Evolutionary conservation across 2,113 vertebrate genomes (phyloP).

Genomic region (Phyllostomus hastatus): DNA sequence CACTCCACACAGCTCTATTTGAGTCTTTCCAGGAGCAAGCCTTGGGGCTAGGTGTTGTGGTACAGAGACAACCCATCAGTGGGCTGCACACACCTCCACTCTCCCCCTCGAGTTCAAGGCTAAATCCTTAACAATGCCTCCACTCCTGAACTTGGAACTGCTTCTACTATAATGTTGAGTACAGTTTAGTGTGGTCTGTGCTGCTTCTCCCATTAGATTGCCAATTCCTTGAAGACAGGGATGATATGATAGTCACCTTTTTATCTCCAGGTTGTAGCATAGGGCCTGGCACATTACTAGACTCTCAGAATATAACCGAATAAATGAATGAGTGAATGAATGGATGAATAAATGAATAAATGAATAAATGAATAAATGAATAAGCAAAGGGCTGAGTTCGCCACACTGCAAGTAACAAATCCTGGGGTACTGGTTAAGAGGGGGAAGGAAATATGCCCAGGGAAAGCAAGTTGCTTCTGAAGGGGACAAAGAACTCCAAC

Average conservation of each 20-base stretch:
- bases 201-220: background rate
- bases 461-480: background rate
- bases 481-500: background rate
- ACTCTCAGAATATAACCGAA: background rate
- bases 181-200: background rate
- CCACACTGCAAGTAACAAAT: background rate
- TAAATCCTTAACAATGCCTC: background rate
- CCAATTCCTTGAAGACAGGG: background rate
- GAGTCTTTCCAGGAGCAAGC: background rate
- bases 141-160: background rate
- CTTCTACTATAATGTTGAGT: background rate
- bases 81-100: background rate
- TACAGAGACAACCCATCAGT: background rate
- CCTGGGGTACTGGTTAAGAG: background rate
- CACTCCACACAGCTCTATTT: background rate
- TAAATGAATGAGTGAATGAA: background rate
- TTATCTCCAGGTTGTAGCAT: background rate
- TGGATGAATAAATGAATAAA: background rate
- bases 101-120: background rate
- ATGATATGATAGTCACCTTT: background rate
- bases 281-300: background rate
- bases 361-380: too few relatives aligned
- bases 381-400: background rate
- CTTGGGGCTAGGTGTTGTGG: rapidly evolving
- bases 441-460: background rate